Evolutionary conservation across 2,797 vertebrate genomes (phyloP).

Genomic region (Threskiornis aethiopicus): DNA sequence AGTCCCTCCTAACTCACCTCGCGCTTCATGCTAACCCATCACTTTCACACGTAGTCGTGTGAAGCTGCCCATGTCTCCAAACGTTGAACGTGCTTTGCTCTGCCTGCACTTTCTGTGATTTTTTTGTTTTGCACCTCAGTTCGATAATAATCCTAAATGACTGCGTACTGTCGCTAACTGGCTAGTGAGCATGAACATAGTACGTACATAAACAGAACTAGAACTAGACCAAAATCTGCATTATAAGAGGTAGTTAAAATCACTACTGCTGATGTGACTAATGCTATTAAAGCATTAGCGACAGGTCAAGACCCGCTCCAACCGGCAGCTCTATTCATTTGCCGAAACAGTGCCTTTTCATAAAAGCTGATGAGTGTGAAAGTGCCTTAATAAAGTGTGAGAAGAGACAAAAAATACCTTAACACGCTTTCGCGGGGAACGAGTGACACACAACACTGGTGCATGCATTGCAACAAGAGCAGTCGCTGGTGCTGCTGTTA

Average conservation of each 20-base stretch:
- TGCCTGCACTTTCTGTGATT: background rate
- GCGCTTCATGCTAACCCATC: background rate
- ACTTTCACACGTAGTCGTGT: rapidly evolving
- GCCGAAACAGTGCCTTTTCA: background rate
- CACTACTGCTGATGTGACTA: background rate
- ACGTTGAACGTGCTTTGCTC: background rate
- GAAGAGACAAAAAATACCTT: background rate
- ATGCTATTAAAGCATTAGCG: background rate
- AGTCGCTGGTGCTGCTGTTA: background rate
- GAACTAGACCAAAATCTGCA: background rate
- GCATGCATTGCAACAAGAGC: background rate
- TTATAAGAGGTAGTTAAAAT: background rate
- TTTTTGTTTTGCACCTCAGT: background rate
- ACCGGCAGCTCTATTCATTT: background rate
- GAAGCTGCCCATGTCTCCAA: background rate
- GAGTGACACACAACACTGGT: background rate
- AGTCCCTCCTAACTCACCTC: background rate
- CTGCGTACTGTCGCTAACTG: no score
- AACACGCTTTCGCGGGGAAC: background rate
- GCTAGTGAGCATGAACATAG: background rate
- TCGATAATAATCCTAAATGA: background rate
- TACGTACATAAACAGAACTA: background rate
- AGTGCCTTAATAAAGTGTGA: background rate
- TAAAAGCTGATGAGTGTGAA: background rate
- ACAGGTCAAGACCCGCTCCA: background rate